Conservation (phyloP, 2,797 vertebrate species). For the Hoplostethus atlanticus region DNA sequence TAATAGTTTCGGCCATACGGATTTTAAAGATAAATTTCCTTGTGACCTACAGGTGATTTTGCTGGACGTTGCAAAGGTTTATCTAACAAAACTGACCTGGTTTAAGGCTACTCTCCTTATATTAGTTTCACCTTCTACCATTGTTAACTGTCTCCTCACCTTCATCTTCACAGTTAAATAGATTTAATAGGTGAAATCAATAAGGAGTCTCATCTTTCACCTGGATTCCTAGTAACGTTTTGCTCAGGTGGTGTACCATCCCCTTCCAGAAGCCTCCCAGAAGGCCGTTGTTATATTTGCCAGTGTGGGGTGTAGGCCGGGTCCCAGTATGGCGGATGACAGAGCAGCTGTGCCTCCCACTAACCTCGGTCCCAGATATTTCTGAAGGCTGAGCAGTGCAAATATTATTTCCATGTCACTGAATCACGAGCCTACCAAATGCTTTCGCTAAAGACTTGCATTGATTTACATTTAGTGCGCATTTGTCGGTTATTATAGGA, state of each 20-base stretch:
- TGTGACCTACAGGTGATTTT: no score
- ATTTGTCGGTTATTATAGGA: neutral
- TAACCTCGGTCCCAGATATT: conserved; percentile 53
- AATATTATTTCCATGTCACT: conserved; percentile 46
- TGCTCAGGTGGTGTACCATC: neutral
- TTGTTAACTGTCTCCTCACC: no score
- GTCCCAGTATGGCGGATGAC: conserved; percentile 35
- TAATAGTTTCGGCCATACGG: neutral
- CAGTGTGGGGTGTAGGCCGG: neutral
- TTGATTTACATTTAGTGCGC: neutral
- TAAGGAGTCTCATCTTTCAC: no score
- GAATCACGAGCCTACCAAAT: neutral
- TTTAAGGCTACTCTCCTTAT: no score
- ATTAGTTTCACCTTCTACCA: no score
- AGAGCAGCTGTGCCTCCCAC: conserved; percentile 50
- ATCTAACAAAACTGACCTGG: neutral
- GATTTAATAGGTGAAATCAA: no score
- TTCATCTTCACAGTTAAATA: no score
- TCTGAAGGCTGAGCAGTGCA: conserved; percentile 47
- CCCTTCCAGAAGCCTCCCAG: no score
- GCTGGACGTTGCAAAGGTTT: neutral
- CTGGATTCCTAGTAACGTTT: no score
- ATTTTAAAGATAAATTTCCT: no score
- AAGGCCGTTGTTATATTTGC: conserved; percentile 36
- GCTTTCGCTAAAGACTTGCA: neutral